Evolutionary conservation across 2,888 invertebrate species (phyloP).

Genomic region (Lymantria monacha): DNA sequence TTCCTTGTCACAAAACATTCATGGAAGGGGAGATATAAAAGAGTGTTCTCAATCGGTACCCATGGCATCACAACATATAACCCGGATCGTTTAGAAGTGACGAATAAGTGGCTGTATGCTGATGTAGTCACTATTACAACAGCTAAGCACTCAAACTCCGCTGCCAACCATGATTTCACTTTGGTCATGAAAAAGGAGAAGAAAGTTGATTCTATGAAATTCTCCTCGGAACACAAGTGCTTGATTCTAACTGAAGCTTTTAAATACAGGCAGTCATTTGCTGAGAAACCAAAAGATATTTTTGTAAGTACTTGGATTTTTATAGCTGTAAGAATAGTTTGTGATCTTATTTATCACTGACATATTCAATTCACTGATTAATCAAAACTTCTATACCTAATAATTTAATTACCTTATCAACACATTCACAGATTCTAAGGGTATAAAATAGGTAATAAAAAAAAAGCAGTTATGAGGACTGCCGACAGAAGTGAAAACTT

Average conservation of each 20-base stretch:
- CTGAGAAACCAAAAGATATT: constrained; percentile 90
- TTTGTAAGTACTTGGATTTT: constrained; percentile 83
- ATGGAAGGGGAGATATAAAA: constrained; percentile 99
- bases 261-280: constrained; percentile 89
- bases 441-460: too few species aligned
- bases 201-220: constrained; percentile 96
- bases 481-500: too few species aligned
- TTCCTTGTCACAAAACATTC: constrained; percentile 98
- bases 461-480: too few species aligned
- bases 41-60: constrained; percentile 98
- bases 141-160: constrained; percentile 79
- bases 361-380: too few species aligned
- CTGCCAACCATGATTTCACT: constrained; percentile 86
- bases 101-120: constrained; percentile 95
- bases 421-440: too few species aligned
- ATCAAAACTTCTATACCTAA: too few species aligned
- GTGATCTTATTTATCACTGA: neutral
- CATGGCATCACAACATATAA: constrained; percentile 98
- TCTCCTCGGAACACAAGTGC: constrained; percentile 97
- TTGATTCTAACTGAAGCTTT: constrained; percentile 96
- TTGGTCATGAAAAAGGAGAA: constrained; percentile 94
- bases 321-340: too few species aligned
- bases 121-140: constrained; percentile 89
- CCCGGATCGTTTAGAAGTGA: constrained; percentile 84
- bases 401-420: too few species aligned